Base-by-base conservation (phyloP, 2,797 vertebrate genomes). In the Pristis pectinata region DNA sequence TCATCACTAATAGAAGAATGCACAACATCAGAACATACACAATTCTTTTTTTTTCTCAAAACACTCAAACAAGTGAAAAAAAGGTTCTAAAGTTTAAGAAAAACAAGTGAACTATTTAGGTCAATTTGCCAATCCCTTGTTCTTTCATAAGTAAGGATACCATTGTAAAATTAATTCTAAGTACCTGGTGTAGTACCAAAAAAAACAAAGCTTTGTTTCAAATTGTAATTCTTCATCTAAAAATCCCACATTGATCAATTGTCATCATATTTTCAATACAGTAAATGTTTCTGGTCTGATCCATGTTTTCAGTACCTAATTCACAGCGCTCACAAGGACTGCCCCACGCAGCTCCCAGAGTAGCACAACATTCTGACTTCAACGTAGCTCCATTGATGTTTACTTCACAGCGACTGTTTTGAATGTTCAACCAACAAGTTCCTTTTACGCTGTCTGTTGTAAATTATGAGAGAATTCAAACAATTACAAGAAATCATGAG, bases 311-410 rank as follows among this genome's bases (percentile, higher is more conserved):
- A 94, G n/a, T 96, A 98, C 97, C 97, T 82, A 96, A 95, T 95
- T 97, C 96, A 95, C 97, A 98, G 0, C 95, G 96, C 87, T 97
- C 97, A 95, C 97, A 98, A 0, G 97, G 97, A 74, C 97, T 98
- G 61, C 97, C 97, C 97, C 97, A 98, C 19, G 97, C 97, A 80
- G 97, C 97, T 93, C 97, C 97, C 94, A 98, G 95, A 0, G 97
- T 97, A 94, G 97, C 97, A 95, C 97, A 98, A 95, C 97, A 98
- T 95, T 97, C 97, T 17, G 97, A 98, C 95, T 97, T 98, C 94
- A 98, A 95, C 0, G 97, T 98, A 64, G 96, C 97, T 64, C 97
- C 97, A 10, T 97, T 98, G 95, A 98, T 97, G 95, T 98, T 98
- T 93, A 97, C 97, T 95, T 98, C 97, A 95, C 97, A 98, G 79